phyloP scores from a whole-genome alignment of 2,797 vertebrate species.

The Aphelocoma californica region DNA sequence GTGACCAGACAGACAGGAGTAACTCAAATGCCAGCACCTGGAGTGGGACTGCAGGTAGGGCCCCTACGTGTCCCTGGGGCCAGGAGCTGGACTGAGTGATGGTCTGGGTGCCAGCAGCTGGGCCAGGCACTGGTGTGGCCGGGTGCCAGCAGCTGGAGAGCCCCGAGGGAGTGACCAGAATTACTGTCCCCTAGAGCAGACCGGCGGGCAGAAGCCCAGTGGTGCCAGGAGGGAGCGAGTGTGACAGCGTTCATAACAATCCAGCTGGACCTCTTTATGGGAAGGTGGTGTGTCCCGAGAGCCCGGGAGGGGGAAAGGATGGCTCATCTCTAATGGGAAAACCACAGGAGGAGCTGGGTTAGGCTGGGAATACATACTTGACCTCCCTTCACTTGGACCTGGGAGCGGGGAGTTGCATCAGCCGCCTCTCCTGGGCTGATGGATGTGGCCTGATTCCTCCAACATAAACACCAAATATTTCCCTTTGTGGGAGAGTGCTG shows the following conservation, averaged over 20 bases:
- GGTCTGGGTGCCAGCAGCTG: background rate
- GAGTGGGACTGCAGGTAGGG: background rate
- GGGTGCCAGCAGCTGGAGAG: background rate
- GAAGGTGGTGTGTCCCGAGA: background rate
- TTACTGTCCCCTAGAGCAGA: background rate
- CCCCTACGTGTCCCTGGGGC: background rate
- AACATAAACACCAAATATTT: background rate
- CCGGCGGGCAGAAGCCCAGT: background rate
- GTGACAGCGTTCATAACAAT: rapidly evolving
- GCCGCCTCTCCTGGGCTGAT: background rate
- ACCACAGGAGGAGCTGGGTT: background rate
- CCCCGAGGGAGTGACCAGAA: background rate
- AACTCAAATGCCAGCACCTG: background rate
- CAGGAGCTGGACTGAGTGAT: background rate
- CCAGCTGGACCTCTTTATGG: background rate
- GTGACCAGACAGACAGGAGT: background rate
- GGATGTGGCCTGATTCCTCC: background rate
- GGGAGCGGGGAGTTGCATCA: background rate
- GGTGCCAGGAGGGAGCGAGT: rapidly evolving
- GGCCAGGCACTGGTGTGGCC: background rate
- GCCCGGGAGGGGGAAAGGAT: background rate
- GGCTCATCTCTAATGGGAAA: background rate
- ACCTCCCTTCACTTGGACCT: background rate
- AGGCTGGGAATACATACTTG: background rate
- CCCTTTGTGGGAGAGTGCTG: background rate